Evolutionary conservation across 2,888 invertebrate species (phyloP), one percentile per base, ranked within the genome.

Genomic region (Ormyrus thymus): DNA sequence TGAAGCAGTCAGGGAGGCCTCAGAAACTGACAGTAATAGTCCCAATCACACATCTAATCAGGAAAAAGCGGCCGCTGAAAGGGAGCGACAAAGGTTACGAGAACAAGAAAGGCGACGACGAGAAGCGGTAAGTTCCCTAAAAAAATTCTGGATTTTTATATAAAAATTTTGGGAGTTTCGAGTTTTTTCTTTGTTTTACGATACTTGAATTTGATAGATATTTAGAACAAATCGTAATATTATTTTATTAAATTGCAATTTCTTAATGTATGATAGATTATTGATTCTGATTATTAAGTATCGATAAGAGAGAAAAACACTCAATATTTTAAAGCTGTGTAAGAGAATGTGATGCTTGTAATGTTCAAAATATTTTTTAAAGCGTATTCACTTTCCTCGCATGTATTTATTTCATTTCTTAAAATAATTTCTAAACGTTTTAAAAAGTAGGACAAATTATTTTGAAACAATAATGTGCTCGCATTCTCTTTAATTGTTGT

Each of bases 51-150:
- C 89, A 55, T 86, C 89, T 46, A 86, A 85, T 75, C 88, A 88
- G 76, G 91, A 91, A 59, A 90, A 90, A 72, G 92, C 94, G 74
- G 94, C 94, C 66, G 93, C 94, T 77, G 97, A 97, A 89, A 93
- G 97, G 82, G 97, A 97, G 89, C 93, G 97, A 53, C 94, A 95
- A 87, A 93, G 97, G 85, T 92, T 95, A 87, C 93, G 96, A 84
- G 98, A 98, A 89, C 97, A 97, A 91, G 98, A 98, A 90, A 92
- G 97, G 78, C 92, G 98, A 82, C 93, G 97, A 82, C 92, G 98
- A 82, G 97, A 97, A 92, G 98, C 97, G 89, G 98, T 98, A 90
- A 94, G 95, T 94, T n/a, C 1, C 4, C 29, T 29, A 4, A 29
- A 29, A 29, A 29, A 29, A 29, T 29, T 29, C 29, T 29, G 29